Evolutionary conservation across 2,888 invertebrate genomes (phyloP).

Genomic region (Polydrusus pterygomalis): DNA sequence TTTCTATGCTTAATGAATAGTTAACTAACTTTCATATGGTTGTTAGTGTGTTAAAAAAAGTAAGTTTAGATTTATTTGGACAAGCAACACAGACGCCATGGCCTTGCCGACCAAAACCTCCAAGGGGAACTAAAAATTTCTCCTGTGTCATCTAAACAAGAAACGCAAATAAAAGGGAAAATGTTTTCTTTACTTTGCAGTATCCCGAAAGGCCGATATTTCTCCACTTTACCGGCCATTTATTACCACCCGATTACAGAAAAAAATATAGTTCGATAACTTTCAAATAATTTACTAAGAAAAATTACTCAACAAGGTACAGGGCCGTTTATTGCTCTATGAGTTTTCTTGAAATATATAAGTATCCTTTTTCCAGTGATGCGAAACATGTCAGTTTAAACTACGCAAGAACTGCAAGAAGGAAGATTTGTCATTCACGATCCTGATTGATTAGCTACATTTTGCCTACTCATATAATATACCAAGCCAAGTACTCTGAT

Average conservation of each 20-base stretch:
- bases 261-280: conserved; percentile 3
- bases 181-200: conserved; percentile 16
- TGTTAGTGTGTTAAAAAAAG: too few relatives aligned
- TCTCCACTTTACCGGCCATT: conserved; percentile 15
- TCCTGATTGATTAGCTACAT: too few relatives aligned
- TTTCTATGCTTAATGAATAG: too few relatives aligned
- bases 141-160: conserved; percentile 24
- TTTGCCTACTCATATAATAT: too few relatives aligned
- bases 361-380: too few relatives aligned
- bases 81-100: neutral
- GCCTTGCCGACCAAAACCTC: conserved; percentile 1
- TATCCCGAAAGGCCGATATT: conserved; percentile 20
- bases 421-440: too few relatives aligned
- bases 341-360: too few relatives aligned
- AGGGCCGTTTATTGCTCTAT: too few relatives aligned
- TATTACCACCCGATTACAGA: conserved; percentile 11
- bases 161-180: conserved; percentile 17
- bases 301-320: neutral
- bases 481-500: too few relatives aligned
- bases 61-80: neutral
- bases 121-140: conserved; percentile 12
- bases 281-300: neutral
- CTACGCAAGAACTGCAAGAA: too few relatives aligned
- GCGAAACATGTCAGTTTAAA: too few relatives aligned
- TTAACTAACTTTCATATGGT: too few relatives aligned